A percentile compares a stretch with the other conserved stretches of the same genome.
Conservation (phyloP, 2,113 vertebrate species). For the Trematocara marginatum region DNA sequence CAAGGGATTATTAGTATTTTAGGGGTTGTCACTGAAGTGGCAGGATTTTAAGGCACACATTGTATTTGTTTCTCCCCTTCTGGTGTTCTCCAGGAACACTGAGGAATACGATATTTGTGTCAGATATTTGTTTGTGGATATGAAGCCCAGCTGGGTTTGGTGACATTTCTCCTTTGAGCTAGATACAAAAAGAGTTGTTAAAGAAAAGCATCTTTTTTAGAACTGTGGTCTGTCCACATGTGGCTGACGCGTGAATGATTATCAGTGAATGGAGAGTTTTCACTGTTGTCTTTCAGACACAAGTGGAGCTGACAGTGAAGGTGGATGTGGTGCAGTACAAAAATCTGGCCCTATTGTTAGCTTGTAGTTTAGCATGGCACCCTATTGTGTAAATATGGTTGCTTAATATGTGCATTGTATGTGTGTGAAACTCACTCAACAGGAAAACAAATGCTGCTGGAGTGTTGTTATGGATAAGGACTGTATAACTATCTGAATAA, state of each 20-base stretch:
- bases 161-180: not conserved
- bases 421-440: not conserved
- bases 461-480: not conserved
- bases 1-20: not conserved
- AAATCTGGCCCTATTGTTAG: not conserved
- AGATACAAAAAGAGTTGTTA: not conserved
- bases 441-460: not conserved
- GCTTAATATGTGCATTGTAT: not conserved
- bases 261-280: not conserved
- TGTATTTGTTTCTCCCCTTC: not conserved
- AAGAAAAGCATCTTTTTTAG: not conserved
- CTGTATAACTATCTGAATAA: not conserved
- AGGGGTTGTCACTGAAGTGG: not conserved
- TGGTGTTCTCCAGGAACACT: not conserved
- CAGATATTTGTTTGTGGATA: not conserved
- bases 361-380: not conserved
- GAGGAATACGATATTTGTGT: not conserved
- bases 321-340: not conserved
- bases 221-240: not conserved
- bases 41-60: not conserved
- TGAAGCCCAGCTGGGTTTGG: not conserved
- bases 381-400: not conserved
- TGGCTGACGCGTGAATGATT: not conserved
- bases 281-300: not conserved
- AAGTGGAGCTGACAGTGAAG: not conserved